These are phyloP conservation scores for Phacellophora camtschatica DNA, from an alignment of 30 jellyfish, hydroid and myxozoan genomes.

Conservation along the genomic window DNA sequence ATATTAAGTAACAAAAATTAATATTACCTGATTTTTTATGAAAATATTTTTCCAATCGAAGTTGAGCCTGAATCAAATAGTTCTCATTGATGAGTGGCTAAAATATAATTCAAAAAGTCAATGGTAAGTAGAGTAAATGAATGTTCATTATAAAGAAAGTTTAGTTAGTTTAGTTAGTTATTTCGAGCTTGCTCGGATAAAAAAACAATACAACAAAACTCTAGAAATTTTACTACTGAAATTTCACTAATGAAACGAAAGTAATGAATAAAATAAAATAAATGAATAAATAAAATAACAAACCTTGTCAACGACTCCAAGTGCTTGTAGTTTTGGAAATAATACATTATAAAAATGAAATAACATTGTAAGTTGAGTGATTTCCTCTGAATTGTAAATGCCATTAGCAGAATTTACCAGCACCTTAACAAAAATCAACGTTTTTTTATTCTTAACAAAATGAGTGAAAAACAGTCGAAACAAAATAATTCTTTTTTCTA, in stretches of 20 bases:
- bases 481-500: no score
- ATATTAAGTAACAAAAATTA: background rate
- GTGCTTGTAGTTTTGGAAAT: conserved; percentile 29
- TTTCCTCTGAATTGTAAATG: background rate
- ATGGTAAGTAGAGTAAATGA: no score
- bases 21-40: background rate
- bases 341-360: conserved; percentile 36
- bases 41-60: conserved; percentile 16
- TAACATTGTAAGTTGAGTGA: conserved; percentile 12
- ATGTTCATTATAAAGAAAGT: no score
- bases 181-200: no score
- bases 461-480: no score
- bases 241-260: no score
- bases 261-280: no score
- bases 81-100: conserved; percentile 64
- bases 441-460: no score
- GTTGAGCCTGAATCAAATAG: conserved; percentile 52
- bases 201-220: no score
- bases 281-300: background rate
- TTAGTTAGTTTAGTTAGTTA: no score
- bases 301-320: conserved; percentile 46
- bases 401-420: conserved; percentile 21
- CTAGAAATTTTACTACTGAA: no score
- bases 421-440: conserved; percentile 6
- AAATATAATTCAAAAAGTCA: no score